Base-by-base conservation (phyloP, 2,888 invertebrate genomes). In the Zhuqinia jingwanae region DNA sequence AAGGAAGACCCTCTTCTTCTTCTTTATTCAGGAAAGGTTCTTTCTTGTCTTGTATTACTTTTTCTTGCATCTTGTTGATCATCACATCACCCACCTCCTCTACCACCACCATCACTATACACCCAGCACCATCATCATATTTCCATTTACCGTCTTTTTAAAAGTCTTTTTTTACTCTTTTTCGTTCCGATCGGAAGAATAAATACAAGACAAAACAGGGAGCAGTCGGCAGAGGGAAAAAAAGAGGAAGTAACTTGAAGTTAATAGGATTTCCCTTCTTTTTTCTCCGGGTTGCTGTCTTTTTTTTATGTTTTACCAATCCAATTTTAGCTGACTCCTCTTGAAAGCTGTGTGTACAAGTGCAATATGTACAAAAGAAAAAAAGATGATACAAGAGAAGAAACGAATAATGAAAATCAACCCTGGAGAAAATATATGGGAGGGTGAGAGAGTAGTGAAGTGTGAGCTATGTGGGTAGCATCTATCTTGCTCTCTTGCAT, bases 221-320 rank as follows among this genome's bases (percentile, higher is more conserved):
- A n/a, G n/a, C n/a, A n/a, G n/a, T n/a, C n/a, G n/a, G n/a, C n/a
- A n/a, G 42, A 83, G 73, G 60, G 75, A 65, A 45, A n/a, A 82
- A 47, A 68, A 53, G 63, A 68, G 84, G 83, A 77, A 84, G 84
- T 84, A 84, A 84, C 68, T 84, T 84, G 53, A 84, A 77, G 84
- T 84, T 84, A 84, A 84, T 84, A 84, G 84, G 84, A 84, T 84
- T 84, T 84, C 73, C 75, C 75, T 77, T 63, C 22, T 60, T 73
- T 73, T 63, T 73, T 58, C 27, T 17, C 42, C 27, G n/a, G 75
- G 5, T 20, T 30, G 60, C 30, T 56, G 36, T n/a, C n/a, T n/a
- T n/a, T 58, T 84, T 83, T 82, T 77, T 84, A 84, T 84, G 84
- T 70, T 68, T 84, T 77, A 65, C 76, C 84, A 84, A 84, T 84